Percentiles rank a stretch among this genome's conserved stretches.
Evolutionary conservation across 2,888 invertebrate species (phyloP).

Genomic region (Altica lythri): DNA sequence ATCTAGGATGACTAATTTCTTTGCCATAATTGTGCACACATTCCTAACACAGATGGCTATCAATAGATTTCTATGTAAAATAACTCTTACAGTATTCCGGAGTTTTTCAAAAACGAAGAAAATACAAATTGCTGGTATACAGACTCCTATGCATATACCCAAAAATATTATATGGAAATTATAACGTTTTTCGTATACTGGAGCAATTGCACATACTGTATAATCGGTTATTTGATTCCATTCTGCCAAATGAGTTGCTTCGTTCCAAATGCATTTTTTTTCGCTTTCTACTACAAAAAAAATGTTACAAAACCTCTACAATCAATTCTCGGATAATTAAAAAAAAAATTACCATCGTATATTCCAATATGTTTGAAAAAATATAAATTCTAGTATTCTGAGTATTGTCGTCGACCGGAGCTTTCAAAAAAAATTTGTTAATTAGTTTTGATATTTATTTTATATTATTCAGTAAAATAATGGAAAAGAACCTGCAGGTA

Average conservation of each 20-base stretch:
- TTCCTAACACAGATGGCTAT: constrained; percentile 65
- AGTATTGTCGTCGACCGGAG: too few relatives aligned
- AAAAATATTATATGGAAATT: constrained; percentile 62
- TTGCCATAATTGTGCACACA: constrained; percentile 62
- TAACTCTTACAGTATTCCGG: constrained; percentile 57
- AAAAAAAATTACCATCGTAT: too few relatives aligned
- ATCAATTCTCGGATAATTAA: too few relatives aligned
- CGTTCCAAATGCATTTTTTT: constrained; percentile 62
- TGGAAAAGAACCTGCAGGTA: too few relatives aligned
- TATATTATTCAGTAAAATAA: too few relatives aligned
- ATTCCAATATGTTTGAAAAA: too few relatives aligned
- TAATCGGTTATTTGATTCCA: constrained; percentile 68
- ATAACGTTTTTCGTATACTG: constrained; percentile 60
- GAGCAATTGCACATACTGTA: constrained; percentile 62
- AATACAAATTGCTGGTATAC: constrained; percentile 64
- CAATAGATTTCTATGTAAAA: constrained; percentile 65
- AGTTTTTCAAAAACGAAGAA: constrained; percentile 63
- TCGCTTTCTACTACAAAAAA: constrained; percentile 61
- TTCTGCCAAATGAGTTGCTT: constrained; percentile 43
- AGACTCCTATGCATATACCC: constrained; percentile 59
- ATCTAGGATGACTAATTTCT: constrained; percentile 64
- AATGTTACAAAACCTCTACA: constrained; percentile 6
- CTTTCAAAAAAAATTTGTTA: too few relatives aligned
- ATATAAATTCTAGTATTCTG: too few relatives aligned
- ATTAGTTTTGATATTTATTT: too few relatives aligned